Percentiles rank a stretch among this genome's conserved stretches.
Conservation (phyloP, 2,113 vertebrate genomes). For the Vulpes ferrilata region DNA sequence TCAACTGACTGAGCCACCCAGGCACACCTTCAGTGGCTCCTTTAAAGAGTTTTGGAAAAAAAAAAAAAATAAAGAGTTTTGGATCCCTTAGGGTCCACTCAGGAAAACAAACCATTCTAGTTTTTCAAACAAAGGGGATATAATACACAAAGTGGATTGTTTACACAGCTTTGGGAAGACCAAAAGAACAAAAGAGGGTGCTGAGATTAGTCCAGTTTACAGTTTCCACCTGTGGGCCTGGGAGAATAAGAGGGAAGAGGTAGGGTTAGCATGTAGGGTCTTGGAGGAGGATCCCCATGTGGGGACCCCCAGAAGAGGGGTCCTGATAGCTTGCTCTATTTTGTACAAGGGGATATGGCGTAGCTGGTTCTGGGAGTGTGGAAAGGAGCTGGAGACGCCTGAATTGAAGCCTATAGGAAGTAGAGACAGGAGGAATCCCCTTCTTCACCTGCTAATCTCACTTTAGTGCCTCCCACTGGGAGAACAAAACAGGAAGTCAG, state of each 20-base stretch:
- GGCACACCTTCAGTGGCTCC: background rate
- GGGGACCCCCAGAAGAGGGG: background rate
- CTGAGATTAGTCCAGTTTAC: background rate
- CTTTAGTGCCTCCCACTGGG: background rate
- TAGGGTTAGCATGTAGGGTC: background rate
- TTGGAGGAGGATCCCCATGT: background rate
- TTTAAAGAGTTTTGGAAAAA: background rate
- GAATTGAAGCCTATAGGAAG: background rate
- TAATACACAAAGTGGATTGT: background rate
- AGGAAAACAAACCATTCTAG: background rate
- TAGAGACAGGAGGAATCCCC: background rate
- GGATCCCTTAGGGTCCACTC: background rate
- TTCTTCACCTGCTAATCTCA: background rate
- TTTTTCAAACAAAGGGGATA: slow-evolving; percentile 5
- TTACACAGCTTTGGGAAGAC: background rate
- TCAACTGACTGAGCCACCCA: background rate
- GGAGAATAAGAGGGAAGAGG: background rate
- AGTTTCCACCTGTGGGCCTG: background rate
- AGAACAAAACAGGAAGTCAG: background rate
- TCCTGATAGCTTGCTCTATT: background rate
- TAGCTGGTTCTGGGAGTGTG: background rate
- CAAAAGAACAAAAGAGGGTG: background rate
- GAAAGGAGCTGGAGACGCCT: background rate
- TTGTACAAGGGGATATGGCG: background rate
- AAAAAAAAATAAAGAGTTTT: background rate